phyloP scores from a whole-genome alignment of 1,140 invertebrate species.

The Trichonephila inaurata region DNA sequence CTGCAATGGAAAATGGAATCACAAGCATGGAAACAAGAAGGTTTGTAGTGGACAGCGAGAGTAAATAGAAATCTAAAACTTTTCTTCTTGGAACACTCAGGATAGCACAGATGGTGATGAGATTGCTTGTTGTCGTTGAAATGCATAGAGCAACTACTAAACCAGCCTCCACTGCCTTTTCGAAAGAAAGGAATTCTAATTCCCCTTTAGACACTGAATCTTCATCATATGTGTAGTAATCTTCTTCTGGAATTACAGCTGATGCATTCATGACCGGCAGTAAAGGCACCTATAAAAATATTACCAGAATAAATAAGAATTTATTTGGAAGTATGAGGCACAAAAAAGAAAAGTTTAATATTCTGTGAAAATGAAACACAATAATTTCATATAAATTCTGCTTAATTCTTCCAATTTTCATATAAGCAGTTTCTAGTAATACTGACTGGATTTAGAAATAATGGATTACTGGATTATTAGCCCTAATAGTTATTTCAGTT shows the following conservation, averaged over 20 bases:
- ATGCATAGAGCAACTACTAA: slow-evolving; percentile 55
- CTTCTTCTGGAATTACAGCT: neutral
- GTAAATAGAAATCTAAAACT: slow-evolving; percentile 94
- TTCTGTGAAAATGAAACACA: too few species aligned
- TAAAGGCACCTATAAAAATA: neutral
- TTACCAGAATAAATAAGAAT: too few species aligned
- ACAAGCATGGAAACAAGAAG: slow-evolving; percentile 93
- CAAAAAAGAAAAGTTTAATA: too few species aligned
- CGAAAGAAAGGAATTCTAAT: neutral
- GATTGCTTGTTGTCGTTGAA: slow-evolving; percentile 82
- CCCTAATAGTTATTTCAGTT: too few species aligned
- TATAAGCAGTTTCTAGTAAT: too few species aligned
- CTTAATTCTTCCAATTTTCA: too few species aligned
- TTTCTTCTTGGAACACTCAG: slow-evolving; percentile 93
- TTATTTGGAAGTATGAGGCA: too few species aligned
- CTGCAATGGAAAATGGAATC: slow-evolving; percentile 94
- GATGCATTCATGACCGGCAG: slow-evolving; percentile 27
- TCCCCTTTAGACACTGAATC: slow-evolving; percentile 19
- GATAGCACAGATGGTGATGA: slow-evolving; percentile 93
- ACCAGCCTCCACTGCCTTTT: slow-evolving; percentile 41
- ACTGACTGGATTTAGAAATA: too few species aligned
- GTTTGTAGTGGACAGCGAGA: slow-evolving; percentile 95
- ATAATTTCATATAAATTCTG: too few species aligned
- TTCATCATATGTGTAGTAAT: slow-evolving; percentile 38
- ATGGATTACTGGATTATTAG: too few species aligned